Conservation (phyloP, 2,113 vertebrate species). For the Epinephelus cyanopodus region DNA sequence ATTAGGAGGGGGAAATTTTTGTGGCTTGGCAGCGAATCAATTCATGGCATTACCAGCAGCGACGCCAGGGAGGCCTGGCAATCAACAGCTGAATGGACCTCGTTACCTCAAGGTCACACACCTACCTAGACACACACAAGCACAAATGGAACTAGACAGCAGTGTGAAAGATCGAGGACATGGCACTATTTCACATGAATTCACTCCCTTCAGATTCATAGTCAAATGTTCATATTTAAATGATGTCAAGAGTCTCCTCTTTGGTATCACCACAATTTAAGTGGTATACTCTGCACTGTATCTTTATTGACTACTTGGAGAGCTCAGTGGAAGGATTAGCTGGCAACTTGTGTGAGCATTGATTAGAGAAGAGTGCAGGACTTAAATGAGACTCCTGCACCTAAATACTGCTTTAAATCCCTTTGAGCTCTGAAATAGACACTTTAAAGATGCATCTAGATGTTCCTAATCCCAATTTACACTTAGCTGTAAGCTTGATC, state of each 20-base stretch:
- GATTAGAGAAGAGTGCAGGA: conserved; percentile 21
- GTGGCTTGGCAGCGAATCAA: conserved; percentile 50
- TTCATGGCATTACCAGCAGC: conserved; percentile 38
- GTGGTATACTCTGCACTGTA: not conserved
- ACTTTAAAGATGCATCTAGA: conserved; percentile 22
- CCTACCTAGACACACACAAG: conserved; percentile 16
- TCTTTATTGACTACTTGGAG: conserved; percentile 29
- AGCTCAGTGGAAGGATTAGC: conserved; percentile 47
- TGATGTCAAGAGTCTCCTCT: conserved; percentile 19
- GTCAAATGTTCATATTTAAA: conserved; percentile 23
- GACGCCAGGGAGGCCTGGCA: conserved; percentile 27
- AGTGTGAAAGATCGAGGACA: conserved; percentile 27
- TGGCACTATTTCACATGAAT: conserved; percentile 1
- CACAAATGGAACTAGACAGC: conserved; percentile 23
- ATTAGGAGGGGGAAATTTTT: conserved; percentile 42
- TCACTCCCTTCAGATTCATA: not conserved
- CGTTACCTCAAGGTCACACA: conserved; percentile 68
- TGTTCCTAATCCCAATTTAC: not conserved
- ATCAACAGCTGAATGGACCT: conserved; percentile 59
- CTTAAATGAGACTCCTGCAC: conserved; percentile 14
- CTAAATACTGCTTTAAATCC: conserved; percentile 2
- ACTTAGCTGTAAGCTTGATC: not conserved
- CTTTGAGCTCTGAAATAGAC: not conserved
- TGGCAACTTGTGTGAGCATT: conserved; percentile 15
- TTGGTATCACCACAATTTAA: not conserved